phyloP scores from a whole-genome alignment of 2,888 invertebrate genomes.

The Iphiclides podalirius region DNA sequence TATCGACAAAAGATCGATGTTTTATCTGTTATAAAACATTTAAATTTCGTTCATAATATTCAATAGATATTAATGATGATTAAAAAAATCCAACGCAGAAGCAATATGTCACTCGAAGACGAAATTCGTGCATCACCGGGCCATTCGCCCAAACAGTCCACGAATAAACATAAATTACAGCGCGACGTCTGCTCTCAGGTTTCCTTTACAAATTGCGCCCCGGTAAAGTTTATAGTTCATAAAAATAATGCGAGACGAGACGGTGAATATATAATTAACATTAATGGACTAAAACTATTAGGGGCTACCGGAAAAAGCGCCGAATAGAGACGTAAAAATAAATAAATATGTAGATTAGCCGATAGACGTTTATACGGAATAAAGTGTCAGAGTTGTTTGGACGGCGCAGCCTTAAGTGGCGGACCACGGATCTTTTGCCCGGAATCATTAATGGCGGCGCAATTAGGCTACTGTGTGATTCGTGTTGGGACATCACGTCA shows the following conservation, averaged over 20 bases:
- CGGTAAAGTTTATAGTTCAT: constrained; percentile 62
- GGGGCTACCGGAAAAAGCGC: constrained; percentile 75
- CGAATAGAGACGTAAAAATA: constrained; percentile 78
- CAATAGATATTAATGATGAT: no score
- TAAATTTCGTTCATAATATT: no score
- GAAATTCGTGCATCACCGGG: no score
- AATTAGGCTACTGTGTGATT: not conserved
- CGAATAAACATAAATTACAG: constrained; percentile 55
- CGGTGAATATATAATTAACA: constrained; percentile 72
- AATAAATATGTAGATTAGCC: constrained; percentile 71
- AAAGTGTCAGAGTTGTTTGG: constrained; percentile 51
- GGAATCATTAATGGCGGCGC: not conserved
- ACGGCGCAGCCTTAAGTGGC: constrained; percentile 55
- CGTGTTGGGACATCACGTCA: no score
- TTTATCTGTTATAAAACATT: no score
- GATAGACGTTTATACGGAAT: constrained; percentile 67
- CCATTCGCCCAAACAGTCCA: no score
- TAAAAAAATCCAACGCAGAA: no score
- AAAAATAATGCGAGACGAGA: constrained; percentile 74
- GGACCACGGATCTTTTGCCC: constrained; percentile 23
- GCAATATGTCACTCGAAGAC: no score
- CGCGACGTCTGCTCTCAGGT: constrained; percentile 44
- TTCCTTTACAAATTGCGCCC: constrained; percentile 73
- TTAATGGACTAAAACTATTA: constrained; percentile 76
- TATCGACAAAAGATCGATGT: no score